A percentile compares a stretch with the other conserved stretches of the same genome.
Evolutionary conservation across 2,888 invertebrate species (phyloP).

Genomic region (Drosophila robusta): DNA sequence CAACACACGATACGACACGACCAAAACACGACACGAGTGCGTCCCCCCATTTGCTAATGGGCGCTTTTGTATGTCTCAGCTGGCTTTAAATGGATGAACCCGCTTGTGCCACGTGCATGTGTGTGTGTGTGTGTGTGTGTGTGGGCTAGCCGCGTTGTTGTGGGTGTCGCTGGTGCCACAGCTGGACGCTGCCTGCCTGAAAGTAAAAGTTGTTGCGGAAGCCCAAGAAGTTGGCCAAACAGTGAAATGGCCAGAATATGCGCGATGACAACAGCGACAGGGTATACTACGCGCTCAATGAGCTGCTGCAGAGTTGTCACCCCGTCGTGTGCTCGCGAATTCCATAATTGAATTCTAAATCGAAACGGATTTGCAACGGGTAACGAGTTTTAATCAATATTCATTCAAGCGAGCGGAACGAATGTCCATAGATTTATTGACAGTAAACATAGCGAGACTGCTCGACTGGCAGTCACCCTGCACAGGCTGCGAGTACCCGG

Average conservation of each 20-base stretch:
- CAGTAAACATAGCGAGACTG: neutral
- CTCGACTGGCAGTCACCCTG: neutral
- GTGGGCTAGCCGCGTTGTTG: conserved; percentile 39
- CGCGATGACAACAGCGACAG: neutral
- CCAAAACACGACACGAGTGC: conserved; percentile 59
- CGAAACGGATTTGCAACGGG: conserved; percentile 27
- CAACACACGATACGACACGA: conserved; percentile 58
- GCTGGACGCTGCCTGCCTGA: conserved; percentile 55
- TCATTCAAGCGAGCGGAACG: conserved; percentile 14
- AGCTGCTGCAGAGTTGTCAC: conserved; percentile 6
- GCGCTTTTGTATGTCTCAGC: conserved; percentile 69
- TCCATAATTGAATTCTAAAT: conserved; percentile 6
- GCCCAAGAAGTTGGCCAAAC: conserved; percentile 32
- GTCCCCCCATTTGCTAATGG: conserved; percentile 70
- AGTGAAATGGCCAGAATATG: conserved; percentile 15
- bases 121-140: conserved; percentile 59
- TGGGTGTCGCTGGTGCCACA: conserved; percentile 58
- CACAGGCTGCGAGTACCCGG: no score
- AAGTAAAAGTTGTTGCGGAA: conserved; percentile 73
- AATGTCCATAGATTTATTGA: conserved; percentile 13
- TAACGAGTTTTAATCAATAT: conserved; percentile 37
- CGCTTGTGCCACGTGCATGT: conserved; percentile 51
- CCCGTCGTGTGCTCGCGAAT: neutral
- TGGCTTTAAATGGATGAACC: conserved; percentile 74
- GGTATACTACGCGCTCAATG: neutral